A percentile compares a stretch with the other conserved stretches of the same genome.
Evolutionary conservation across 2,797 vertebrate genomes (phyloP).

Genomic region (Characodon lateralis): DNA sequence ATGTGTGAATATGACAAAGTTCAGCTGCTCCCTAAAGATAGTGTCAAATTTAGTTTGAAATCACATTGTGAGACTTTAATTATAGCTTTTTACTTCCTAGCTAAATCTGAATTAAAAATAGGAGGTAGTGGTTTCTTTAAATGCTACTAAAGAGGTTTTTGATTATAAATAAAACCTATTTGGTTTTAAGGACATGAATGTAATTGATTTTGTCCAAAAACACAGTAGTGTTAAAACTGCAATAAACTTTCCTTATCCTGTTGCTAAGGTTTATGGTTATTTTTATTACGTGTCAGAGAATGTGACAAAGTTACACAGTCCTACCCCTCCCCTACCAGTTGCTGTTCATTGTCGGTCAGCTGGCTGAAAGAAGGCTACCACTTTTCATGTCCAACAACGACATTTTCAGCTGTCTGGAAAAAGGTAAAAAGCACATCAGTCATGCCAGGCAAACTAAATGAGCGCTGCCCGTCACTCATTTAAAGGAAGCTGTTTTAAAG

Average conservation of each 20-base stretch:
- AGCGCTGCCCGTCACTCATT: not conserved
- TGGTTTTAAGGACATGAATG: not conserved
- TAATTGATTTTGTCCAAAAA: not conserved
- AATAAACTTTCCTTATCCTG: too few relatives aligned
- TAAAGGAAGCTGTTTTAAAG: not conserved
- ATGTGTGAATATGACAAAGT: slow-evolving; percentile 26
- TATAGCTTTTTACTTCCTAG: not conserved
- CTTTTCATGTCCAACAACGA: not conserved
- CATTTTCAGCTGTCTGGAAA: too few relatives aligned
- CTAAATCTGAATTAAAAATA: not conserved
- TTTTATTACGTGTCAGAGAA: not conserved
- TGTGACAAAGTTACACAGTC: not conserved
- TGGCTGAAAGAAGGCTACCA: not conserved
- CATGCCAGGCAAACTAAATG: too few relatives aligned
- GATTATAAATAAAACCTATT: not conserved
- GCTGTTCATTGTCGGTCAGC: not conserved
- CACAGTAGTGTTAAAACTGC: not conserved
- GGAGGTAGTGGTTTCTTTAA: not conserved
- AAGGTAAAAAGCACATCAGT: too few relatives aligned
- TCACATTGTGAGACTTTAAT: not conserved
- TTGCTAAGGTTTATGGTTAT: not conserved
- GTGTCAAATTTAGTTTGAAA: not conserved
- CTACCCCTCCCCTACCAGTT: not conserved
- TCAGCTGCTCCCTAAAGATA: slow-evolving; percentile 14
- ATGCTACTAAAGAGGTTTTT: not conserved